These are phyloP conservation scores for Ectemnius cavifrons DNA, from an alignment of 2,888 invertebrate species.

Conservation along the genomic window DNA sequence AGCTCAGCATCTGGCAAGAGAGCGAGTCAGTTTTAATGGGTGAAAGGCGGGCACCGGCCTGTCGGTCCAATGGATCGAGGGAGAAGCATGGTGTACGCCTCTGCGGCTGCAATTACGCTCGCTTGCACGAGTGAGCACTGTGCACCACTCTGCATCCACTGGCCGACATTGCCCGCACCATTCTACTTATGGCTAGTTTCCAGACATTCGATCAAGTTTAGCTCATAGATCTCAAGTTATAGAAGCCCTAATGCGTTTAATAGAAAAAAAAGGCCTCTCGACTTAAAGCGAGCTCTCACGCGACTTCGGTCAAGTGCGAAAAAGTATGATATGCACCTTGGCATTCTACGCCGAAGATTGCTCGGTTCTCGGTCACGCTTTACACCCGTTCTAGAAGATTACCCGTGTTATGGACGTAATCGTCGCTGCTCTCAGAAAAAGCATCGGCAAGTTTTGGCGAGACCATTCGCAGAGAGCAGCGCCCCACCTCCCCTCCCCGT, in stretches of 20 bases:
- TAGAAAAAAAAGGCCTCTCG: background rate
- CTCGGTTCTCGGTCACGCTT: background rate
- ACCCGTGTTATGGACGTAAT: constrained; percentile 3
- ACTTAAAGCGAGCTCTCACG: background rate
- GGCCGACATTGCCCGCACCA: background rate
- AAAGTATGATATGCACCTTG: constrained; percentile 1
- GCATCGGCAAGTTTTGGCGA: background rate
- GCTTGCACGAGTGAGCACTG: background rate
- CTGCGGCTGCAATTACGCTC: constrained; percentile 58
- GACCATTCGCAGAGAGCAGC: no score
- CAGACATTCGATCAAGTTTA: background rate
- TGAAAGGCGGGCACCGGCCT: constrained; percentile 63
- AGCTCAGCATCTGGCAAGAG: constrained; percentile 59
- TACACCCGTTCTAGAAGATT: constrained; percentile 3
- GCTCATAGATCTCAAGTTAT: background rate
- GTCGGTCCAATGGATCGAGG: constrained; percentile 66
- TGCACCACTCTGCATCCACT: background rate
- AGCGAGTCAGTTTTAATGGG: constrained; percentile 61
- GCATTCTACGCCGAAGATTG: background rate
- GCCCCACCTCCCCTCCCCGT: background rate
- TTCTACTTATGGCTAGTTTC: background rate
- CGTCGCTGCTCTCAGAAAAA: background rate
- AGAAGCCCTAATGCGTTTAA: background rate
- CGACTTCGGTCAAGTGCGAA: background rate
- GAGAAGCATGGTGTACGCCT: constrained; percentile 64